Evolutionary conservation across 1,140 invertebrate species (phyloP), one percentile per base, ranked within the genome.

Genomic region (Sycophila sp.): DNA sequence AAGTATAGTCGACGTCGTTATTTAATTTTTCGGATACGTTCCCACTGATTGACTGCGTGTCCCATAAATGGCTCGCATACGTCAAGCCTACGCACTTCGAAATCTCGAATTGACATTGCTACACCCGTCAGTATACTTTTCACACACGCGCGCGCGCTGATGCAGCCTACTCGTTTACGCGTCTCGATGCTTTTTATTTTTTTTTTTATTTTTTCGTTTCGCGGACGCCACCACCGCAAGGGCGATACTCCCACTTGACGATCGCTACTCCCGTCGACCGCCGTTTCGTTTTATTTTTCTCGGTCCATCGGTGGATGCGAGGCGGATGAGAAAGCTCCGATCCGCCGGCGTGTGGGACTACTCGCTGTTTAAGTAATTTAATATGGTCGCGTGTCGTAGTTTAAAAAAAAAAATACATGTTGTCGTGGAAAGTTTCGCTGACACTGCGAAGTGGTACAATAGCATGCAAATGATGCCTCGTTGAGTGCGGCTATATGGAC

Each of bases 111-210:
- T 49, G n/a, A 51, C 26, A 32, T 28, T n/a, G 15, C 26, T n/a
- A n/a, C n/a, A n/a, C 32, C n/a, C 28, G 32, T 2, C 26, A 56
- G 22, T 13, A 53, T 19, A 53, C 4, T 30, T n/a, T n/a, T n/a
- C 24, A 49, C 5, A 22, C 15, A 28, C 26, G 26, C 11, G 17
- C 24, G 19, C 7, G n/a, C 42, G 42, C 36, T 15, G 63, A 65
- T 65, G 45, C 63, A 65, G 36, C 63, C 63, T 65, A 65, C 63
- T 53, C 49, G 34, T n/a, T 53, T 49, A 49, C n/a, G 10, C 17
- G 40, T 19, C 15, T 19, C 17, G 4, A 4, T 42, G n/a, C 55
- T n/a, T 22, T 7, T 51, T 51, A 13, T 51, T 42, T 7, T 28
- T 38, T 40, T 59, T 40, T 40, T 19, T 40, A 38, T 40, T 58